Conservation (phyloP, 1,140 invertebrate species). For the Anthonomus grandis region DNA sequence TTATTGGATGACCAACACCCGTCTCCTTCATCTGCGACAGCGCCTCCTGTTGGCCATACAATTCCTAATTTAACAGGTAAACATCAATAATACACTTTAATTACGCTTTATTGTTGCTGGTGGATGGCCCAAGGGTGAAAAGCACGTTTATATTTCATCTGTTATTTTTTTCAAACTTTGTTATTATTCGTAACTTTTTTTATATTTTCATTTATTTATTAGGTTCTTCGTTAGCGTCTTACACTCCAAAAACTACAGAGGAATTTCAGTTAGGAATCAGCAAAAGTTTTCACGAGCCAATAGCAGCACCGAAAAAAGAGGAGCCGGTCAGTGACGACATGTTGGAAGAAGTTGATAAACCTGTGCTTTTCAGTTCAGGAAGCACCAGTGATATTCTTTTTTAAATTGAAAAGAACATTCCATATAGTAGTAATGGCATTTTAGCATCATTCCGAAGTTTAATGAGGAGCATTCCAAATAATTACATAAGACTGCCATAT, state of each 20-base stretch:
- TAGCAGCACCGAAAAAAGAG: conserved; percentile 15
- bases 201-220: too few species aligned
- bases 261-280: conserved; percentile 45
- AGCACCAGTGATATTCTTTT: conserved; percentile 45
- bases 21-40: conserved; percentile 6
- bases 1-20: conserved; percentile 57
- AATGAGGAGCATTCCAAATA: too few species aligned
- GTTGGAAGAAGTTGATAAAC: conserved; percentile 38
- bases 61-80: conserved; percentile 44
- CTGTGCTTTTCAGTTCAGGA: conserved; percentile 43
- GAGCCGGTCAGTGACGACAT: conserved; percentile 16
- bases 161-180: too few species aligned
- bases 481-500: too few species aligned
- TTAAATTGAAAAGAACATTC: too few species aligned
- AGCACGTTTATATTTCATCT: too few species aligned
- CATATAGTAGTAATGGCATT: too few species aligned
- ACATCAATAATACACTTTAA: not conserved
- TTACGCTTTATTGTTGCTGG: too few species aligned
- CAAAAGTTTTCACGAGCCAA: conserved; percentile 27
- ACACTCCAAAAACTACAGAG: conserved; percentile 44
- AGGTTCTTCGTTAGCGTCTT: conserved; percentile 45
- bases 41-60: conserved; percentile 39
- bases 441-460: too few species aligned
- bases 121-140: too few species aligned
- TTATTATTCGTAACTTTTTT: too few species aligned